A percentile compares a stretch with the other conserved stretches of the same genome.
These are phyloP conservation scores for Taxidea taxus DNA, from an alignment of 2,113 vertebrate genomes.

Conservation along the genomic window DNA sequence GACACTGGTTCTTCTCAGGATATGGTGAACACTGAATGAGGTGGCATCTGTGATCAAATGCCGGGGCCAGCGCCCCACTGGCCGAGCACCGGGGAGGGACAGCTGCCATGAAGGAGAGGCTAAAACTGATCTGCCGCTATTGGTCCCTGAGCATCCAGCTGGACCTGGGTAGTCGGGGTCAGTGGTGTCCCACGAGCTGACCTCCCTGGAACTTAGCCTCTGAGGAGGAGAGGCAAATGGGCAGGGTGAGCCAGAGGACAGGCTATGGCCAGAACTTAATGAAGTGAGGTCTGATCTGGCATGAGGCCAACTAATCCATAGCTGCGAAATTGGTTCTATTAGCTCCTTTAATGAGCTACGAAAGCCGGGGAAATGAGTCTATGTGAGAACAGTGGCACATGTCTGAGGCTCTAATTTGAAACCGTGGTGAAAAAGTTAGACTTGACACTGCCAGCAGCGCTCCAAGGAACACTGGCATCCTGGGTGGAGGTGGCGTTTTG, in stretches of 20 bases:
- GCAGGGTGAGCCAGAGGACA: not conserved
- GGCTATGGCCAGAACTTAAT: slow-evolving; percentile 28
- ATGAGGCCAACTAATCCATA: slow-evolving; percentile 44
- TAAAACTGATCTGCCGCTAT: not conserved
- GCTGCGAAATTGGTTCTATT: slow-evolving; percentile 60
- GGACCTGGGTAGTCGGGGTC: not conserved
- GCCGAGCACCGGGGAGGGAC: not conserved
- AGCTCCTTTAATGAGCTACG: slow-evolving; percentile 53
- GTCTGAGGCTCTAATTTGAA: slow-evolving; percentile 34
- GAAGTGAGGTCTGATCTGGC: slow-evolving; percentile 39
- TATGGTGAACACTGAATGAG: not conserved
- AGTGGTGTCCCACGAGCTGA: not conserved
- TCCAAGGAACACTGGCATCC: not conserved
- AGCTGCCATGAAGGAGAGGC: not conserved
- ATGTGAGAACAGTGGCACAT: slow-evolving; percentile 34
- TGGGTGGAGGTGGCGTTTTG: not conserved
- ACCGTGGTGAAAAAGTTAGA: slow-evolving; percentile 30
- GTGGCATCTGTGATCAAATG: not conserved
- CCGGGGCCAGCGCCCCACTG: not conserved
- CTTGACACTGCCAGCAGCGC: not conserved
- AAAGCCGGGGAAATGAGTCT: slow-evolving; percentile 41
- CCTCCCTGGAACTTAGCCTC: not conserved
- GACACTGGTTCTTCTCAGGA: not conserved
- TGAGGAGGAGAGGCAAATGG: not conserved
- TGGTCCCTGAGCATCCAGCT: not conserved